A percentile compares a stretch with the other conserved stretches of the same genome.
phyloP scores from a whole-genome alignment of 2,113 vertebrate genomes.

The Lagopus muta region DNA sequence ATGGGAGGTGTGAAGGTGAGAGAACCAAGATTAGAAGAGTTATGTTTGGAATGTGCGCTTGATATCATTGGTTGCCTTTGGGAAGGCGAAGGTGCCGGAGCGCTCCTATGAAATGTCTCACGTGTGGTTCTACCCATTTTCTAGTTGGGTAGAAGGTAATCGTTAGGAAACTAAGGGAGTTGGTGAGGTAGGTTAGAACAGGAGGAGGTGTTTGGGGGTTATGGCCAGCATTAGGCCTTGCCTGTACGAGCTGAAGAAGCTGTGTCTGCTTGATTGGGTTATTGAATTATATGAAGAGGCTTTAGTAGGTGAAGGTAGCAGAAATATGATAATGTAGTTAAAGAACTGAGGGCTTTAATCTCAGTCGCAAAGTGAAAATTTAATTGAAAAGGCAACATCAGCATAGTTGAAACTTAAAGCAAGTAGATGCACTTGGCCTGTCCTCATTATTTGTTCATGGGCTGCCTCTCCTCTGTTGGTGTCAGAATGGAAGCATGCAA shows the following conservation, averaged over 20 bases:
- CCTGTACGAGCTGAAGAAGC: neutral
- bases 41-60: neutral
- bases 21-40: neutral
- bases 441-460: neutral
- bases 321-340: neutral
- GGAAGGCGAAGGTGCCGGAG: neutral
- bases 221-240: neutral
- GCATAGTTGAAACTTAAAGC: neutral
- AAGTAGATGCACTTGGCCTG: neutral
- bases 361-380: neutral
- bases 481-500: neutral
- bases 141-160: neutral
- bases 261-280: neutral
- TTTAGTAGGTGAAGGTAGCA: neutral
- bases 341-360: neutral
- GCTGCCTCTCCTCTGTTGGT: neutral
- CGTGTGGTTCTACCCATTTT: accelerated
- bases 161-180: neutral
- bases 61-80: neutral
- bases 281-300: neutral
- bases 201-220: neutral
- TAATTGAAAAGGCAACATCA: neutral
- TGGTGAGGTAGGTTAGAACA: neutral
- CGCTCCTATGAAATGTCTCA: neutral
- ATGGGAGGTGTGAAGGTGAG: neutral